phyloP scores from a whole-genome alignment of 2,888 invertebrate genomes.

The Anodontia alba region DNA sequence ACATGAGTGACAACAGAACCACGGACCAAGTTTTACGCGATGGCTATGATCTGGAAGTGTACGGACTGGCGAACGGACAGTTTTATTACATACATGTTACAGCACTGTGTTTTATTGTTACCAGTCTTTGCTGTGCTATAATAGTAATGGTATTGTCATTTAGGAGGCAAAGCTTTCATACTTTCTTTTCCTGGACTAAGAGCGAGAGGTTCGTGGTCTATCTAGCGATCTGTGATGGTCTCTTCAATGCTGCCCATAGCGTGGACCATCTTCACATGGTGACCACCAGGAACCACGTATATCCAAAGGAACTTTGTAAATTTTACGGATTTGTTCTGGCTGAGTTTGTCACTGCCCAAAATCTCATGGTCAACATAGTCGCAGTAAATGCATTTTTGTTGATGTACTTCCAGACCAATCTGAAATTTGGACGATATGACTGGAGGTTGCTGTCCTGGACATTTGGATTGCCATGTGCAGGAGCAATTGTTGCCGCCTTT shows the following conservation, averaged over 20 bases:
- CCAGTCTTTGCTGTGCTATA: conserved; percentile 44
- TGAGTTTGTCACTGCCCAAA: conserved; percentile 54
- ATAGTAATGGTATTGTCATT: conserved; percentile 40
- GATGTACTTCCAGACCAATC: conserved; percentile 45
- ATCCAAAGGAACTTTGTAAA: conserved; percentile 51
- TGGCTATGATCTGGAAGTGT: conserved; percentile 51
- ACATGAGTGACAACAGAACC: no score
- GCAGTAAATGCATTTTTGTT: conserved; percentile 58
- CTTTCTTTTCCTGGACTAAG: conserved; percentile 53
- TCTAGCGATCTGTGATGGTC: conserved; percentile 53
- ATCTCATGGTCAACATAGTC: conserved; percentile 55
- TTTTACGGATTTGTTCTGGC: conserved; percentile 56
- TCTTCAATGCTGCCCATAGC: conserved; percentile 49
- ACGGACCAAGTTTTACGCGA: neutral
- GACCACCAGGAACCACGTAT: conserved; percentile 48
- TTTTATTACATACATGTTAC: conserved; percentile 50
- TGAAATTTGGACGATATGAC: conserved; percentile 50
- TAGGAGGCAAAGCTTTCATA: conserved; percentile 29
- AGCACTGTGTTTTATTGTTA: conserved; percentile 47
- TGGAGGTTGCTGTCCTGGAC: conserved; percentile 46
- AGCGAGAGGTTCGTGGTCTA: conserved; percentile 58
- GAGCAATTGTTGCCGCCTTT: conserved; percentile 22
- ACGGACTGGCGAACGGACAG: conserved; percentile 45
- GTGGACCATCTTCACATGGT: conserved; percentile 55
- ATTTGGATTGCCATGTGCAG: conserved; percentile 50